Evolutionary conservation across 2,113 vertebrate genomes (phyloP).

Genomic region (Notechis scutatus): DNA sequence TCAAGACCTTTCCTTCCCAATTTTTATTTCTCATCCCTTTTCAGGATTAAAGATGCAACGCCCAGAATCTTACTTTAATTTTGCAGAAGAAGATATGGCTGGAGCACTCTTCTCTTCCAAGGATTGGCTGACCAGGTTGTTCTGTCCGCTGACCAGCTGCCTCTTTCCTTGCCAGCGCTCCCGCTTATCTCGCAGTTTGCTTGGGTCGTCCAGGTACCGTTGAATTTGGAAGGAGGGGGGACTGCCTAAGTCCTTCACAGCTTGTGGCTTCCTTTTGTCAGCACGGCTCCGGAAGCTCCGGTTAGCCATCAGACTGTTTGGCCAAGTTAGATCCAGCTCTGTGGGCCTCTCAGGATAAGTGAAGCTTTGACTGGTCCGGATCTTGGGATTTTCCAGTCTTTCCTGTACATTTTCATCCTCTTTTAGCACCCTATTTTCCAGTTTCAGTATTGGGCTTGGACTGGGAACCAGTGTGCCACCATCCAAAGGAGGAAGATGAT

Average conservation of each 20-base stretch:
- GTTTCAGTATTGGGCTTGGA: neutral
- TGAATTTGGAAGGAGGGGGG: conserved; percentile 70
- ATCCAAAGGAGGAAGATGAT: neutral
- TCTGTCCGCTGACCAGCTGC: conserved; percentile 55
- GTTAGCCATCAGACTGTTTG: conserved; percentile 26
- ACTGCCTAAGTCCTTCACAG: conserved; percentile 56
- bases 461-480: neutral
- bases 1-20: too few relatives aligned
- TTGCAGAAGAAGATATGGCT: conserved; percentile 25
- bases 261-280: conserved; percentile 30
- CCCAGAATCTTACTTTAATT: conserved; percentile 58
- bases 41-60: neutral
- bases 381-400: conserved; percentile 38
- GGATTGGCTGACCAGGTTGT: conserved; percentile 65
- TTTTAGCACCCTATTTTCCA: rapidly evolving
- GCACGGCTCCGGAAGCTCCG: conserved; percentile 41
- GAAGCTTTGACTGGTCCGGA: conserved; percentile 49
- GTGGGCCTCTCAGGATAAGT: conserved; percentile 50
- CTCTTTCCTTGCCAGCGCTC: conserved; percentile 81
- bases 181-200: conserved; percentile 75
- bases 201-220: conserved; percentile 72
- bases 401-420: rapidly evolving
- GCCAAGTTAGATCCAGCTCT: conserved; percentile 56
- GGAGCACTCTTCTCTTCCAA: conserved; percentile 56
- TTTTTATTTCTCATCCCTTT: neutral